phyloP scores from a whole-genome alignment of 2,113 vertebrate species.

The Cebus imitator region DNA sequence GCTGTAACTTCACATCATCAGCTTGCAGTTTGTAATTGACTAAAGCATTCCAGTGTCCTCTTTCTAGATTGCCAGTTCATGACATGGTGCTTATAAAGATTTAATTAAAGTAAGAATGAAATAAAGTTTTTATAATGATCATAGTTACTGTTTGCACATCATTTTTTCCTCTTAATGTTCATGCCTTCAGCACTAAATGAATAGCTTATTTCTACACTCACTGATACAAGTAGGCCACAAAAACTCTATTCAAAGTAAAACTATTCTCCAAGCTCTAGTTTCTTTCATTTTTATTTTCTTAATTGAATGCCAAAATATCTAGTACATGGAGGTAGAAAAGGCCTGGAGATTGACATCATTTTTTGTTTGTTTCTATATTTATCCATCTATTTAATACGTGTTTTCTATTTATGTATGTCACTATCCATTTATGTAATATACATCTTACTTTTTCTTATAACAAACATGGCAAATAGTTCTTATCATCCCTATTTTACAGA shows the following conservation, averaged over 20 bases:
- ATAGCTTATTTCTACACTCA: background rate
- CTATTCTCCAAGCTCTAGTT: background rate
- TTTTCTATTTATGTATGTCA: background rate
- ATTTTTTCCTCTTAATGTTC: conserved; percentile 63
- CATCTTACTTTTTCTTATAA: background rate
- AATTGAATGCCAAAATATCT: background rate
- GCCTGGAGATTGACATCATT: background rate
- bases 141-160: conserved; percentile 56
- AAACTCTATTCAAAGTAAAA: conserved; percentile 8
- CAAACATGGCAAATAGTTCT: background rate
- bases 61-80: conserved; percentile 77
- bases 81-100: conserved; percentile 83
- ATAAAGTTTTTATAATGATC: conserved; percentile 84
- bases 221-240: background rate
- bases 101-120: conserved; percentile 83
- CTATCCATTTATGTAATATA: background rate
- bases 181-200: conserved; percentile 37
- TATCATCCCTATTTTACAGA: background rate
- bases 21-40: conserved; percentile 68
- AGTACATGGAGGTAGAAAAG: background rate
- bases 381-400: background rate
- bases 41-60: conserved; percentile 70
- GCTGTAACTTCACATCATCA: conserved; percentile 59
- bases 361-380: background rate
- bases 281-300: background rate